Evolutionary conservation across 2,113 vertebrate genomes (phyloP).

Genomic region (Rana temporaria): DNA sequence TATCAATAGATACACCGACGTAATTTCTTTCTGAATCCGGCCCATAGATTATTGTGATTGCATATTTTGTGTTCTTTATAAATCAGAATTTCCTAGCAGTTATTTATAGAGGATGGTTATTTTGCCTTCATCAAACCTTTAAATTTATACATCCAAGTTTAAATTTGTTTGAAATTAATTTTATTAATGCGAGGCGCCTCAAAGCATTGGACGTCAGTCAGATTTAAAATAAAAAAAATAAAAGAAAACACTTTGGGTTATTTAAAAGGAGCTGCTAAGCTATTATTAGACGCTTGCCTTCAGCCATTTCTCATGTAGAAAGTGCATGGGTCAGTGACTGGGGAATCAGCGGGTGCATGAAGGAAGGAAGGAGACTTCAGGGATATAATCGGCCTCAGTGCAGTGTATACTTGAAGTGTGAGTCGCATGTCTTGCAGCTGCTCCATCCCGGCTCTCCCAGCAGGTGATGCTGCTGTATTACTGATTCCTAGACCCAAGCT

Average conservation of each 20-base stretch:
- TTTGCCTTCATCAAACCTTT: neutral
- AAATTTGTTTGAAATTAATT: neutral
- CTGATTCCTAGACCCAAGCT: conserved; percentile 57
- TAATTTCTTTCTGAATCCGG: too few species aligned
- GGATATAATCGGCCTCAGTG: conserved; percentile 2
- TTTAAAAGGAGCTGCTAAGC: conserved; percentile 6
- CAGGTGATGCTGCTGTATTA: conserved; percentile 67
- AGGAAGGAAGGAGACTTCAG: conserved; percentile 3
- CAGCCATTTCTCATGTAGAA: conserved; percentile 24
- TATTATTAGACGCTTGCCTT: conserved; percentile 39
- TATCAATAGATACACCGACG: too few species aligned
- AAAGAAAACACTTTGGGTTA: neutral
- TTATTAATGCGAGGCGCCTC: neutral
- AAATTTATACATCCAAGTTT: neutral
- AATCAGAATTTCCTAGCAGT: too few species aligned
- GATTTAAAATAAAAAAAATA: neutral
- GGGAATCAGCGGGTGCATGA: conserved; percentile 33
- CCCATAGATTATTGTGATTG: too few species aligned
- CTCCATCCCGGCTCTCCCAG: conserved; percentile 61
- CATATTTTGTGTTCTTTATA: too few species aligned
- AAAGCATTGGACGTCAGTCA: neutral
- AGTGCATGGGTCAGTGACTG: conserved; percentile 23
- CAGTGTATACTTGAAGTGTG: conserved; percentile 25
- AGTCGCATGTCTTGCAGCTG: conserved; percentile 42
- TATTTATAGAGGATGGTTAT: too few species aligned